Percentiles rank a stretch among this genome's conserved stretches.
These are phyloP conservation scores for Axinella damicornis DNA, from an alignment of 37 sponge, comb jelly and placozoan species.

Conservation along the genomic window DNA sequence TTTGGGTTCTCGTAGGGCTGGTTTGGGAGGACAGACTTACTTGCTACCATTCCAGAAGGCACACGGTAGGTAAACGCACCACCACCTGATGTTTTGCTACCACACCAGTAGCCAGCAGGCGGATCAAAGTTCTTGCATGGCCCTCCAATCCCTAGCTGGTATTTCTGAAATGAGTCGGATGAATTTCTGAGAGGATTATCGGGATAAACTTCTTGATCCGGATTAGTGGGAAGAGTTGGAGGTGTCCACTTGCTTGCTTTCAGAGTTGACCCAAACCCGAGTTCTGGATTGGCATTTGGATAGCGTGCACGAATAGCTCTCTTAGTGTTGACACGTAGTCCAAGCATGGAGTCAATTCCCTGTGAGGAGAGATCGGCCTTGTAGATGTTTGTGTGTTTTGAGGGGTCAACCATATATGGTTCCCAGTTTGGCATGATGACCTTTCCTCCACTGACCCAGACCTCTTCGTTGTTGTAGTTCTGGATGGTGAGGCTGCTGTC, in stretches of 20 bases:
- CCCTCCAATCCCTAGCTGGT: constrained; percentile 55
- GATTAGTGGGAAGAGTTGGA: constrained; percentile 10
- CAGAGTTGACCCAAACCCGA: constrained; percentile 33
- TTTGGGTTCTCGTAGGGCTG: constrained; percentile 35
- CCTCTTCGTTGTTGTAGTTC: constrained; percentile 56
- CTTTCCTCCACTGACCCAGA: constrained; percentile 58
- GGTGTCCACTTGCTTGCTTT: constrained; percentile 36
- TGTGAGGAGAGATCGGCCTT: constrained; percentile 27
- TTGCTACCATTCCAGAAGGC: constrained; percentile 40
- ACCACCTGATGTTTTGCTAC: constrained; percentile 17
- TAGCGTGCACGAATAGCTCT: constrained; percentile 63
- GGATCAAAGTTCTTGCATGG: constrained; percentile 44
- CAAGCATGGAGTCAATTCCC: constrained; percentile 12
- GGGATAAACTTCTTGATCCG: constrained; percentile 17
- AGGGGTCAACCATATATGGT: neutral
- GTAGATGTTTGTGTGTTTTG: constrained; percentile 34
- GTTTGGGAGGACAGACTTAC: constrained; percentile 31
- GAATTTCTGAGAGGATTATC: constrained; percentile 3
- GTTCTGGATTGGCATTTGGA: constrained; percentile 64
- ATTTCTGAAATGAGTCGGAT: constrained; percentile 26
- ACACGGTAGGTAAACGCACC: constrained; percentile 21
- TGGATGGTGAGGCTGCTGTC: constrained; percentile 38
- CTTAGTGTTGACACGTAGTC: constrained; percentile 34
- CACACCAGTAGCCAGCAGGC: constrained; percentile 58
- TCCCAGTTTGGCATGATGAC: constrained; percentile 7